A percentile compares a stretch with the other conserved stretches of the same genome.
Conservation (phyloP, 2,888 invertebrate species). For the Diarsia mendica region DNA sequence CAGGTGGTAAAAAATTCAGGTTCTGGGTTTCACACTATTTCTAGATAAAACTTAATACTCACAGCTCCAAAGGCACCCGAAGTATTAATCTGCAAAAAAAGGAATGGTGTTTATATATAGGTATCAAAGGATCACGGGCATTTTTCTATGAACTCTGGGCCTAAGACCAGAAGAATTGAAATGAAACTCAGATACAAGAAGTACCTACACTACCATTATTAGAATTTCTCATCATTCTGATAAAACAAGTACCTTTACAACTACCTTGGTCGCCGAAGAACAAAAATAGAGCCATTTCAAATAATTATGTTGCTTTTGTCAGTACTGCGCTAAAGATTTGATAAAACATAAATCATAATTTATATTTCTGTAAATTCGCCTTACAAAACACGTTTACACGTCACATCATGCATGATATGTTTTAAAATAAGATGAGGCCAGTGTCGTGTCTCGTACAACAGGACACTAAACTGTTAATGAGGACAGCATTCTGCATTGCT, state of each 20-base stretch:
- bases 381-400: too few relatives aligned
- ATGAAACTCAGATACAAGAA: background rate
- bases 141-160: background rate
- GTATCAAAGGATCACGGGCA: background rate
- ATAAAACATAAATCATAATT: background rate
- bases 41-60: constrained; percentile 2
- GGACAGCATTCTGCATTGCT: too few relatives aligned
- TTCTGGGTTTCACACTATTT: background rate
- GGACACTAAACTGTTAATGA: too few relatives aligned
- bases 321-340: background rate
- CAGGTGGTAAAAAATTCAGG: background rate
- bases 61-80: constrained; percentile 5
- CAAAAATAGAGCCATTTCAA: background rate
- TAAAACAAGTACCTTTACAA: too few relatives aligned
- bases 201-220: too few relatives aligned
- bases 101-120: background rate
- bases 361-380: too few relatives aligned
- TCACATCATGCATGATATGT: too few relatives aligned
- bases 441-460: too few relatives aligned
- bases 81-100: constrained; percentile 1
- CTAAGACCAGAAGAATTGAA: background rate
- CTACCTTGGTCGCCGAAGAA: background rate
- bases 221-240: too few relatives aligned
- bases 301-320: background rate
- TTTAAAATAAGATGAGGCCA: too few relatives aligned